Percentiles rank a stretch among this genome's conserved stretches.
These are phyloP conservation scores for Brachionus calyciflorus DNA, from an alignment of 1,140 invertebrate genomes.

Conservation along the genomic window DNA sequence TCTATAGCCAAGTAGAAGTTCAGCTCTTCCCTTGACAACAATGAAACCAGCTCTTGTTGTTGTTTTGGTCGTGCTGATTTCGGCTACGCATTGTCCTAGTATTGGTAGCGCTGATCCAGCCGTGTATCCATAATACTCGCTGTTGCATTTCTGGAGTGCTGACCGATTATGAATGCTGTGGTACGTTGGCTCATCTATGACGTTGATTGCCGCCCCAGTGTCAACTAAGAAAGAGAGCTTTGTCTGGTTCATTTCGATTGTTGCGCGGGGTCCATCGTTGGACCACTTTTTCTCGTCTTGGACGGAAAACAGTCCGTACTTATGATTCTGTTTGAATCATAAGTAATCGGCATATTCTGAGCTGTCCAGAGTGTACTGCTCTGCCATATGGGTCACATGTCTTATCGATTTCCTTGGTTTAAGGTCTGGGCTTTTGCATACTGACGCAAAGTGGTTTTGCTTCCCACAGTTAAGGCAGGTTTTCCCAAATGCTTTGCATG, in stretches of 20 bases:
- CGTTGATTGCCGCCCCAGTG: neutral
- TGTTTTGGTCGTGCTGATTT: neutral
- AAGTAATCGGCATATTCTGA: neutral
- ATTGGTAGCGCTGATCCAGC: neutral
- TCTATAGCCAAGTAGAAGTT: neutral
- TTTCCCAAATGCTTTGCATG: neutral
- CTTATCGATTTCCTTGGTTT: neutral
- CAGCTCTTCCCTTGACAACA: too few species aligned
- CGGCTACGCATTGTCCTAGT: neutral
- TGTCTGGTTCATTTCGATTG: conserved; percentile 1
- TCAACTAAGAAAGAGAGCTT: neutral
- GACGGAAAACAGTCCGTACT: neutral
- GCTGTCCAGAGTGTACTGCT: neutral
- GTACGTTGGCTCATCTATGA: conserved; percentile 5
- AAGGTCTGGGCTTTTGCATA: neutral
- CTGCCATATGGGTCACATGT: neutral
- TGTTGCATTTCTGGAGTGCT: conserved; percentile 6
- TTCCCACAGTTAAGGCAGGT: neutral
- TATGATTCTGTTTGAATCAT: neutral
- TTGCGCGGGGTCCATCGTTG: neutral
- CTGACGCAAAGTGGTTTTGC: neutral
- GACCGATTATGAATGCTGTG: neutral
- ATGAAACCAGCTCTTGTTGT: neutral
- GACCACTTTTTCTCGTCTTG: neutral
- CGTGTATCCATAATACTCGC: neutral